Evolutionary conservation across 2,888 invertebrate species (phyloP).

Genomic region (Pheosia tremula): DNA sequence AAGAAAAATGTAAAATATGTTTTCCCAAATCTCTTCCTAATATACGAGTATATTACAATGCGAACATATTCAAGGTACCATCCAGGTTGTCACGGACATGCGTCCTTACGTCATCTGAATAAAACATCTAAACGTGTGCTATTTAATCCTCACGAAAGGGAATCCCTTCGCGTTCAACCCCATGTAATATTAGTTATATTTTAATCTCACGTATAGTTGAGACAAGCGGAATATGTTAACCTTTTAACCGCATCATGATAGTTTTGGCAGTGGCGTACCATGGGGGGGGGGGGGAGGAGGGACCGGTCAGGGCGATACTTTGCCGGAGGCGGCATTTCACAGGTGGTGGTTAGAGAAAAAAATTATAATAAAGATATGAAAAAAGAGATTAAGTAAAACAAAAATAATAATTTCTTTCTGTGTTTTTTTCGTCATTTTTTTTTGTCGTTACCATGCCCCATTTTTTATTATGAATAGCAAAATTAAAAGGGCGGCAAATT

Average conservation of each 20-base stretch:
- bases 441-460: no score
- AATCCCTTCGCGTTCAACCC: background rate
- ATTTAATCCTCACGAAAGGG: conserved; percentile 8
- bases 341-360: no score
- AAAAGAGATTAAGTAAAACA: no score
- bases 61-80: conserved; percentile 16
- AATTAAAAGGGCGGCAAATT: no score
- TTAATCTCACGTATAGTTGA: background rate
- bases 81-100: conserved; percentile 11
- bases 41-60: conserved; percentile 31
- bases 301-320: no score
- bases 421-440: no score
- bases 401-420: no score
- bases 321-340: no score
- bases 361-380: no score
- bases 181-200: background rate
- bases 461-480: no score
- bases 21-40: conserved; percentile 21
- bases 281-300: no score
- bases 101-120: conserved; percentile 28
- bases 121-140: conserved; percentile 32
- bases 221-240: background rate
- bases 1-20: conserved; percentile 29
- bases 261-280: background rate
- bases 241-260: conserved; percentile 1